Percentiles rank a stretch among this genome's conserved stretches.
Evolutionary conservation across 2,113 vertebrate species (phyloP).

Genomic region (Gymnobelideus leadbeateri): DNA sequence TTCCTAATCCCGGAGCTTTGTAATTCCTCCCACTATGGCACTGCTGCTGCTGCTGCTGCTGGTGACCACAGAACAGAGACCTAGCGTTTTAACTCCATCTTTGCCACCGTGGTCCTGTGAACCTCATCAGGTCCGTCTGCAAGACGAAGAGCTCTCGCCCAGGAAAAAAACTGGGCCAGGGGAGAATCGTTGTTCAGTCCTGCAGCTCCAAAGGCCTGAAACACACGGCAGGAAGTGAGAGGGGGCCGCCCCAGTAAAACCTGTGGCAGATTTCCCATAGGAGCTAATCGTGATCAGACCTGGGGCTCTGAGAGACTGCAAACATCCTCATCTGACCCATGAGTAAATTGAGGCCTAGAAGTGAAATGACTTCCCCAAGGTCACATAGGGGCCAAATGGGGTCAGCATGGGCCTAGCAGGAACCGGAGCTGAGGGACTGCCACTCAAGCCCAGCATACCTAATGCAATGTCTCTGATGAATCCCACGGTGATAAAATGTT

Average conservation of each 20-base stretch:
- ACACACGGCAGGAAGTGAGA: rapidly evolving
- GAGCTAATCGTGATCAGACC: too few relatives aligned
- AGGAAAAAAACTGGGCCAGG: constrained; percentile 73
- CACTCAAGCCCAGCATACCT: background rate
- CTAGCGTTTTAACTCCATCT: constrained; percentile 74
- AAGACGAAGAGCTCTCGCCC: constrained; percentile 73
- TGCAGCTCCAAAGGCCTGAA: constrained; percentile 82
- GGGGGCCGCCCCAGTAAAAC: background rate
- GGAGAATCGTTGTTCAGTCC: constrained; percentile 77
- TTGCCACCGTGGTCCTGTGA: constrained; percentile 69
- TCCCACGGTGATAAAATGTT: background rate
- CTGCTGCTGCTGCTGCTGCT: too few relatives aligned
- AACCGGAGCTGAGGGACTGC: background rate
- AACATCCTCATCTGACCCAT: background rate
- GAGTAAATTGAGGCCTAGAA: background rate
- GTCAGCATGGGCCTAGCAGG: background rate
- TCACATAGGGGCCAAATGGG: background rate
- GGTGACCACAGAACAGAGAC: background rate
- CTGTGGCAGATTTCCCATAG: too few relatives aligned
- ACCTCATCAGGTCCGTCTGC: constrained; percentile 74
- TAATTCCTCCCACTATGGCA: rapidly evolving
- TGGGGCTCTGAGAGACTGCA: too few relatives aligned
- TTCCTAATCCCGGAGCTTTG: background rate
- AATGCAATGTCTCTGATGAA: background rate
- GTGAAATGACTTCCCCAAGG: background rate